Conservation (phyloP, 2,888 invertebrate genomes). For the Phorcus lineatus region DNA sequence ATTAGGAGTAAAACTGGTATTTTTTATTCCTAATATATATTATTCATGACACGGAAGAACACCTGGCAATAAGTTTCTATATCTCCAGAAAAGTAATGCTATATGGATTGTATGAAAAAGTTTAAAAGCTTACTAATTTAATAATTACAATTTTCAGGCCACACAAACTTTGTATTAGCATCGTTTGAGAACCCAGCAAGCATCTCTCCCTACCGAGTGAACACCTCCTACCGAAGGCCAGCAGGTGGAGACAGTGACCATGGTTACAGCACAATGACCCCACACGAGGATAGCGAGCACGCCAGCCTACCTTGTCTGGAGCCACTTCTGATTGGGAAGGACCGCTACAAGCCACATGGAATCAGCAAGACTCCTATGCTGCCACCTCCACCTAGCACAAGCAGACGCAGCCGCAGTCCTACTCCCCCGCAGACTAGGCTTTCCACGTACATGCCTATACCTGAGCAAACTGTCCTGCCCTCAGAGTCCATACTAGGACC, state of each 20-base stretch:
- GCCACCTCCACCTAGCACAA: conserved; percentile 69
- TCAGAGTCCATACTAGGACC: conserved; percentile 36
- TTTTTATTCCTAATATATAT: no score
- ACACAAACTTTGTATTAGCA: conserved; percentile 73
- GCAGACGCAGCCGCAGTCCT: conserved; percentile 71
- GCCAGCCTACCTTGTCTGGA: conserved; percentile 74
- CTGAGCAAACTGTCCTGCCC: conserved; percentile 65
- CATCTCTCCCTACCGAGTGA: conserved; percentile 91
- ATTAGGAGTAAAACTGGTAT: no score
- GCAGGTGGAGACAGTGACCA: conserved; percentile 91
- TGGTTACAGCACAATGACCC: conserved; percentile 84
- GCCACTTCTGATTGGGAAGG: conserved; percentile 70
- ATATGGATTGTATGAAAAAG: no score
- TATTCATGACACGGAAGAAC: no score
- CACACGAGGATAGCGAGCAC: conserved; percentile 74
- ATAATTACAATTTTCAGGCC: conserved; percentile 55
- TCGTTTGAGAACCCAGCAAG: conserved; percentile 80
- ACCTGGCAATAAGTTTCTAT: not conserved
- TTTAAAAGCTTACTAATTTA: no score
- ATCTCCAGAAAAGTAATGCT: no score
- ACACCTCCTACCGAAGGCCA: conserved; percentile 85
- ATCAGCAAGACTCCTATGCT: conserved; percentile 57
- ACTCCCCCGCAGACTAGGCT: conserved; percentile 69
- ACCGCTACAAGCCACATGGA: conserved; percentile 69
- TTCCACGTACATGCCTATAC: conserved; percentile 59